Base-by-base conservation (phyloP, 2,888 invertebrate genomes). In the Tetranychus piercei region DNA sequence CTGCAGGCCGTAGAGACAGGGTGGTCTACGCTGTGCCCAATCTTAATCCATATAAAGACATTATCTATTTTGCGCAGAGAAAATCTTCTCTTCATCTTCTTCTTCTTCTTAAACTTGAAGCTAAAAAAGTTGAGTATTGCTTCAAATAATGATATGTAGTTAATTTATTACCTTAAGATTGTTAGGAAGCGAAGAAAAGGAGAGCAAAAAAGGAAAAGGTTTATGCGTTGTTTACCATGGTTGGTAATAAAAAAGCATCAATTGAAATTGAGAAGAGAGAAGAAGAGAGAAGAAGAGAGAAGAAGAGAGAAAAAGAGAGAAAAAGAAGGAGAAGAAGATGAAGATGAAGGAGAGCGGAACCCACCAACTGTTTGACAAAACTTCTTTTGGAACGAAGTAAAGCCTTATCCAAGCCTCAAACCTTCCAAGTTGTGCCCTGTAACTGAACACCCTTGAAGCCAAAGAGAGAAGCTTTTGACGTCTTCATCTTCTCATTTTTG, bases 271-370 rank as follows among this genome's bases (percentile, higher is more conserved):
- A n/a, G n/a, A 69, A n/a, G 69, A 69, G n/a, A n/a, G n/a, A 9
- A n/a, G n/a, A 23, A 18, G 7, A 44, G 71, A 71, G 23, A 43
- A 11, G 34, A 34, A 71, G 34, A 44, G 34, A 71, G 71, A 34
- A 11, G 34, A 34, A 43, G 34, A 71, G 71, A 44, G 71, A 71
- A 23, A 34, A 11, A 15, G 71, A 71, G 34, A 44, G 7, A 43
- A 34, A 71, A 23, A 71, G 71, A 71, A 23, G 6, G 15, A 72
- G 72, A 34, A 43, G 44, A 43, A 72, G 72, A 71, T 6, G 22
- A 23, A 71, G 71, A 71, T 34, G 72, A 72, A 43, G 20, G 45
- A 72, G 72, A 72, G 72, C 22, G 72, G 20, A 23, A 69, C 69
- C 69, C 22, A 23, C 69, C 69, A 69, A 69, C 69, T 23, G 69